These are phyloP conservation scores for Orientallactaga sibirica DNA, from an alignment of 2,797 vertebrate genomes.

Conservation along the genomic window DNA sequence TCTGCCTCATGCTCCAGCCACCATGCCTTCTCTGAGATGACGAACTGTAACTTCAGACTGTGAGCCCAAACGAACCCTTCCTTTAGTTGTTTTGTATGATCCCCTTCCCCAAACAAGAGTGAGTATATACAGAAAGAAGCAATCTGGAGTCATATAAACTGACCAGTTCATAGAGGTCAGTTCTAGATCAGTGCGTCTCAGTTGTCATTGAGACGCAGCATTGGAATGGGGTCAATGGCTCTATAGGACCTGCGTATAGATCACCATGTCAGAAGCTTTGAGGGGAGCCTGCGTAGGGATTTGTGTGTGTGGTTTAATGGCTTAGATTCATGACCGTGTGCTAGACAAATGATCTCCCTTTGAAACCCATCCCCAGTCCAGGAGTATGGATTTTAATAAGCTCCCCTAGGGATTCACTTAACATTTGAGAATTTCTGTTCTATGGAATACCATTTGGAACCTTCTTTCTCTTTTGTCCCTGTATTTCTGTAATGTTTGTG, in stretches of 20 bases:
- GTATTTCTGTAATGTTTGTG: neutral
- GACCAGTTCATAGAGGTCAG: neutral
- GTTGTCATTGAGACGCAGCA: neutral
- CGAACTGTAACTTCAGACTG: too few species aligned
- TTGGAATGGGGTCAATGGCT: neutral
- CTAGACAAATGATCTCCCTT: neutral
- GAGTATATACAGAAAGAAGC: neutral
- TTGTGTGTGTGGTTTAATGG: neutral
- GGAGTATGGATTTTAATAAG: conserved; percentile 5
- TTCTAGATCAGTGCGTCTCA: neutral
- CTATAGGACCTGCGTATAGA: neutral
- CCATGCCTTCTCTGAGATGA: too few species aligned
- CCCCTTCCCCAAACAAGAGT: neutral
- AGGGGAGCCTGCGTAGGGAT: neutral
- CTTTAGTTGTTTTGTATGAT: neutral
- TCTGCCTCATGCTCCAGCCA: too few species aligned
- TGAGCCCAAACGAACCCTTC: too few species aligned
- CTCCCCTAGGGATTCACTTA: neutral
- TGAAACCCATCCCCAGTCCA: neutral
- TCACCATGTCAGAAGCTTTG: neutral
- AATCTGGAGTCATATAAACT: neutral
- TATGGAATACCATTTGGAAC: neutral
- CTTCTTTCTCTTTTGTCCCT: conserved; percentile 9
- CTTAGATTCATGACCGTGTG: neutral
- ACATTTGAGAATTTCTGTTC: conserved; percentile 25